Evolutionary conservation across 2,888 invertebrate genomes (phyloP).

Genomic region (Limnephilus lunatus): DNA sequence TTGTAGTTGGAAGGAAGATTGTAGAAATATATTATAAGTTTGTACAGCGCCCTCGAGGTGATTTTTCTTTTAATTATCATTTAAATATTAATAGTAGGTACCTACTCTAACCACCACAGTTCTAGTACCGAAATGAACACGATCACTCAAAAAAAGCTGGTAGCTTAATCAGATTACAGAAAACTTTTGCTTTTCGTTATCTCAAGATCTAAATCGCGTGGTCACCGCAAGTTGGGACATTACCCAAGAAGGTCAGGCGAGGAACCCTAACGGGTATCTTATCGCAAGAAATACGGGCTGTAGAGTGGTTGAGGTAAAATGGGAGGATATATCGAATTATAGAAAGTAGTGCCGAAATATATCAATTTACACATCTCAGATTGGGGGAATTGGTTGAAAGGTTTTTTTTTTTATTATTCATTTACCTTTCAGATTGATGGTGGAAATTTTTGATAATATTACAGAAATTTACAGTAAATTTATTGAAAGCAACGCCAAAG

Average conservation of each 20-base stretch:
- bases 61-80: too few species aligned
- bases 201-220: neutral
- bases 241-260: neutral
- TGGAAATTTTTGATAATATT: too few species aligned
- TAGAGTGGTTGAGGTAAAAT: neutral
- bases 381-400: neutral
- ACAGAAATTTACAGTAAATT: too few species aligned
- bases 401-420: neutral
- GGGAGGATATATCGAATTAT: neutral
- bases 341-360: neutral
- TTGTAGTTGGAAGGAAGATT: too few species aligned
- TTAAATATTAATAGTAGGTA: too few species aligned
- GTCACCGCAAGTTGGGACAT: neutral
- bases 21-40: too few species aligned
- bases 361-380: neutral
- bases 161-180: neutral
- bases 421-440: neutral
- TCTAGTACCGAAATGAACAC: neutral
- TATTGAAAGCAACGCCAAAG: too few species aligned
- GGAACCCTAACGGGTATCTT: neutral
- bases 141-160: neutral
- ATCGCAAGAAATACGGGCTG: neutral
- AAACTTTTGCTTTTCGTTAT: neutral
- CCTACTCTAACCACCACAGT: too few species aligned
- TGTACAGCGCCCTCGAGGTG: too few species aligned